Evolutionary conservation across 2,113 vertebrate genomes (phyloP).

Genomic region (Asarcornis scutulata): DNA sequence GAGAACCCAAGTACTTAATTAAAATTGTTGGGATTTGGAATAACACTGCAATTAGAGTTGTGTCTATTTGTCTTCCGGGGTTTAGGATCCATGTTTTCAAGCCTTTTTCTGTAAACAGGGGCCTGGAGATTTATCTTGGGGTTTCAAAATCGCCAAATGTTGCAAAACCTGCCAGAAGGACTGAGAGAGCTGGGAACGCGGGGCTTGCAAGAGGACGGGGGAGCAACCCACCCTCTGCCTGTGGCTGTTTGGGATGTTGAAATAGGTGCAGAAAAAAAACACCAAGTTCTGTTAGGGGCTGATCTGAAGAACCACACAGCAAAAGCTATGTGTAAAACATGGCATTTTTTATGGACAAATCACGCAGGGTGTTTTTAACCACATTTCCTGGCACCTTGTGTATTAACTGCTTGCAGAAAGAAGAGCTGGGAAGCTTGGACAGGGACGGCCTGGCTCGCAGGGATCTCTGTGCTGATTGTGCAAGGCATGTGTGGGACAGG

Average conservation of each 20-base stretch:
- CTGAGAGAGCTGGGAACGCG: not conserved
- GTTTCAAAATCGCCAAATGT: constrained; percentile 56
- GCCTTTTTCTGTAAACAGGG: constrained; percentile 17
- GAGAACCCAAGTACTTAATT: not conserved
- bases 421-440: not conserved
- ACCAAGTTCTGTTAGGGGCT: not conserved
- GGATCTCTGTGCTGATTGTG: not conserved
- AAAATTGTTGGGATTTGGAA: constrained; percentile 13
- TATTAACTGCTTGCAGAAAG: not conserved
- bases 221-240: not conserved
- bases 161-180: constrained; percentile 53
- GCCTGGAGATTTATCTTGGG: constrained; percentile 28
- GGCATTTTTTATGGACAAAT: not conserved
- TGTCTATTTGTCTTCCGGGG: constrained; percentile 20
- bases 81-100: constrained; percentile 17
- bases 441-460: not conserved
- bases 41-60: constrained; percentile 5
- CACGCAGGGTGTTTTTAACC: not conserved
- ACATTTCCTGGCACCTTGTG: constrained; percentile 49
- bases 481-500: not conserved
- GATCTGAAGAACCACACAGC: not conserved
- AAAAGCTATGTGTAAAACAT: not conserved
- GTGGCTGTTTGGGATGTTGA: constrained; percentile 27
- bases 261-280: not conserved
- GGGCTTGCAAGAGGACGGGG: not conserved